Evolutionary conservation across 2,888 invertebrate species (phyloP), one percentile per base, ranked within the genome.

Genomic region (Galerucella pusilla): DNA sequence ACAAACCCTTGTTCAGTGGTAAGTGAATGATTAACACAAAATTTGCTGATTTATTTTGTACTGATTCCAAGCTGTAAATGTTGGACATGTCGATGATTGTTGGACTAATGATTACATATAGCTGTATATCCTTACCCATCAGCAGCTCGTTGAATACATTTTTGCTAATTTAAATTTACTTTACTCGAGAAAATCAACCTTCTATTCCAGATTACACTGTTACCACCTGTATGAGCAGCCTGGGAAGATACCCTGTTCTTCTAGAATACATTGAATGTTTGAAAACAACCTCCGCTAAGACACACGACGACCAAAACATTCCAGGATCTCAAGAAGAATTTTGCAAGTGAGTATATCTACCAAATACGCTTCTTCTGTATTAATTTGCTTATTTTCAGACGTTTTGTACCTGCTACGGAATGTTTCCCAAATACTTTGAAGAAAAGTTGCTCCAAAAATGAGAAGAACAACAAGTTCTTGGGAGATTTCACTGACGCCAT

Each of bases 401-500:
- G 42, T n/a, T 63, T 35, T 16, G 28, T 63, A 42, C 65, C 60
- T 65, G 61, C 69, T 65, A 68, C 61, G 65, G 57, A 74, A 76
- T 74, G 72, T 72, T 68, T 73, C 68, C 71, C 64, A 49, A 54
- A 72, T 52, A 73, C 76, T 71, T 71, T 74, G 64, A 76, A 61
- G 45, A 71, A 71, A 61, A 68, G 65, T n/a, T 63, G 63, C n/a
- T 0, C 4, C 7, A 63, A 28, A 9, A n/a, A 35, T n/a, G 28
- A 35, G 10, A 63, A n/a, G 10, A 14, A 9, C n/a, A 9, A 42
- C 12, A 63, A 63, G 16, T 63, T 63, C 63, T 35, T 63, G 1
- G 14, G 5, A 11, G 63, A 63, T 16, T 63, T 42, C 63, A 35
- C 14, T 10, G 11, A 35, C n/a, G 63, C 63, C 2, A 42, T 35